Conservation (phyloP, 2,797 vertebrate species). For the Euthynnus affinis region DNA sequence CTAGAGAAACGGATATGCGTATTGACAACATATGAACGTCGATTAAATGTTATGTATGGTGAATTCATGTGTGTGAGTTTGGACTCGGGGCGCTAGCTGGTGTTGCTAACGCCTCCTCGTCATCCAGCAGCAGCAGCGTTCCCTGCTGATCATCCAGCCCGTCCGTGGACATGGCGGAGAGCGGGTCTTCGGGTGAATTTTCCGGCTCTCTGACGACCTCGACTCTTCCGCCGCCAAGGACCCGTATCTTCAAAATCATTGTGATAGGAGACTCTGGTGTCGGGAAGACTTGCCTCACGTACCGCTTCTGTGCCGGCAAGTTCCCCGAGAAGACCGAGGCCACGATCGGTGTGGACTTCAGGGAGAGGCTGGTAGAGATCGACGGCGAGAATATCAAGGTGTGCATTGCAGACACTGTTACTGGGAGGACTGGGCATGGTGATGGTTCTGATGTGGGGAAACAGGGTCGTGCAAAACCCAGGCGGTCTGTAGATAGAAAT, state of each 20-base stretch:
- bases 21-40: neutral
- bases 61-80: neutral
- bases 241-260: slow-evolving; percentile 98
- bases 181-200: slow-evolving; percentile 88
- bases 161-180: slow-evolving; percentile 74
- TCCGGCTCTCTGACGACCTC: slow-evolving; percentile 82
- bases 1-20: no score
- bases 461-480: no score
- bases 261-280: slow-evolving; percentile 98
- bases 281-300: slow-evolving; percentile 98
- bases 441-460: no score
- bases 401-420: slow-evolving; percentile 13
- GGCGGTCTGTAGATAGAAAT: no score
- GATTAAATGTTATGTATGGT: accelerated
- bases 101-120: neutral
- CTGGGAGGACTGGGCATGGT: no score
- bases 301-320: slow-evolving; percentile 95
- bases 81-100: neutral
- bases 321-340: slow-evolving; percentile 98
- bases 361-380: slow-evolving; percentile 94
- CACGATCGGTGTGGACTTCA: slow-evolving; percentile 98
- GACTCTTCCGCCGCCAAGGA: slow-evolving; percentile 87
- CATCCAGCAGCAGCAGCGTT: neutral
- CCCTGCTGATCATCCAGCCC: neutral
- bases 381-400: slow-evolving; percentile 97